phyloP scores from a whole-genome alignment of 2,888 invertebrate species.

The Phrixothrix hirtus region DNA sequence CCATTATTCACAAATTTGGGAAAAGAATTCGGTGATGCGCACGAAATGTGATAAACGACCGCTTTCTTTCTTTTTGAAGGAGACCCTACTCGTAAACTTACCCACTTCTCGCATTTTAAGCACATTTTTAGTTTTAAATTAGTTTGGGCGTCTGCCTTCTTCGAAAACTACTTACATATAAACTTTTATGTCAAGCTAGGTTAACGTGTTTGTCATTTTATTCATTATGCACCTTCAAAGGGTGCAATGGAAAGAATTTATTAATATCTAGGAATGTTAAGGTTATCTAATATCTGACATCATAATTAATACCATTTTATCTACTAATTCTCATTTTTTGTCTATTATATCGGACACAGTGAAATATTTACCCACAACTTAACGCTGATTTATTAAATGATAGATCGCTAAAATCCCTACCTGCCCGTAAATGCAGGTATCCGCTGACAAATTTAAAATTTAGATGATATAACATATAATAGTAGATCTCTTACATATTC shows the following conservation, averaged over 20 bases:
- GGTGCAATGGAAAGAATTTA: too few species aligned
- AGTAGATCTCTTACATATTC: too few species aligned
- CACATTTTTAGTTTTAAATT: slow-evolving; percentile 30
- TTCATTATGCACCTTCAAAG: slow-evolving; percentile 13
- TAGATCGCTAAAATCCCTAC: too few species aligned
- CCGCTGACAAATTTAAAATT: background rate
- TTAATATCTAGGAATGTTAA: too few species aligned
- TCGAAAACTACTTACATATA: slow-evolving; percentile 18
- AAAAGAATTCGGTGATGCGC: slow-evolving; percentile 46
- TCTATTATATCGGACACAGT: too few species aligned
- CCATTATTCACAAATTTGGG: slow-evolving; percentile 53
- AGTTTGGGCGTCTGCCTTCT: slow-evolving; percentile 26
- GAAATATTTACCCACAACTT: too few species aligned
- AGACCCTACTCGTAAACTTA: slow-evolving; percentile 30
- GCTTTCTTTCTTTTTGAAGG: slow-evolving; percentile 36
- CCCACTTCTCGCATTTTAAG: slow-evolving; percentile 29
- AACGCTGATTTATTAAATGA: too few species aligned
- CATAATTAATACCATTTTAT: too few species aligned
- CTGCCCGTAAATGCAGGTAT: too few species aligned
- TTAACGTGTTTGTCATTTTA: slow-evolving; percentile 12
- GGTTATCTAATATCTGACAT: too few species aligned
- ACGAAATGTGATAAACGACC: slow-evolving; percentile 52
- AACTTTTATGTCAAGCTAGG: slow-evolving; percentile 9
- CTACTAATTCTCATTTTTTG: too few species aligned
- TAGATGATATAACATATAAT: too few species aligned